Evolutionary conservation across 64 coral and sea anemone species (phyloP), one percentile per base, ranked within the genome.

Genomic region (Orbicella faveolata): DNA sequence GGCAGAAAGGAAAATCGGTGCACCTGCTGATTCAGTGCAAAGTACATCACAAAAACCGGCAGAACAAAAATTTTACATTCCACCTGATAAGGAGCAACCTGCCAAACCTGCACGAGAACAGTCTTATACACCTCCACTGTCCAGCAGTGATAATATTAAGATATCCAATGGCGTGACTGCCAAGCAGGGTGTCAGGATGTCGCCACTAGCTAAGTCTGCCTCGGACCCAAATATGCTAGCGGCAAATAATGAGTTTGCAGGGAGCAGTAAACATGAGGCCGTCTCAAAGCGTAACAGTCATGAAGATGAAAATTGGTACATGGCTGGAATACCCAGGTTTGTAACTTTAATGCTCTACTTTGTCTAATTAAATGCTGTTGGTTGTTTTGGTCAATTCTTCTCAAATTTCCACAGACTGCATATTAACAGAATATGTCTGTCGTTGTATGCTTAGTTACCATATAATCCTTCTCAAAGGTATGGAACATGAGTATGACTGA

Each of bases 271-370:
- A 30, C 52, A 77, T 15, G 74, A 77, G 18, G 2, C 73, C 39
- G 74, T 77, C 10, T 78, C 72, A 14, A 88, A 66, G 61, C 52
- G 34, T 20, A 77, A 77, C 15, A 90, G 82, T 23, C 83, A 90
- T 73, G 74, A 94, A 74, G 83, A 94, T 64, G 93, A 94, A 74
- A 75, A 86, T 53, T 94, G 93, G 93, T 94, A 94, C 75, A 83
- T 94, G 19, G 74, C 93, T 75, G 88, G 75, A 52, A 90, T 94
- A 51, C 82, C 93, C 87, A 94, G 93, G 93, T 94, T 54, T 11
- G 88, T 74, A 13, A 57, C 6, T 12, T 11, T 19, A 9, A 57
- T 30, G 30, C 30, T 30, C 34, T 25, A 12, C 14, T 11, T n/a
- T n/a, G n/a, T n/a, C n/a, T n/a, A n/a, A n/a, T 48, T 2, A 48